Base-by-base conservation (phyloP, 1,140 invertebrate species). In the Armadillidium nasatum region DNA sequence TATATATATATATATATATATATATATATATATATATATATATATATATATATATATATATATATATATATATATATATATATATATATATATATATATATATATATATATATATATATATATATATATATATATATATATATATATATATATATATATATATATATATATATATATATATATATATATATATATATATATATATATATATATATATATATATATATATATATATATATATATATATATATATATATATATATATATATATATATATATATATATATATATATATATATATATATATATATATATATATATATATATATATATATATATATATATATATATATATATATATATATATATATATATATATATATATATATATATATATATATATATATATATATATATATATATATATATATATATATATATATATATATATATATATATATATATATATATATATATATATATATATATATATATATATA, bases 51-150 rank as follows among this genome's bases (percentile, higher is more conserved):
- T 60, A 19, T 60, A 60, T 60, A 60, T 60, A 60, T n/a, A n/a
- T 60, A 60, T 60, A 60, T 60, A 60, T 60, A 60, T n/a, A n/a
- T 15, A 15, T 60, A 60, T 60, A 60, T 60, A 60, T 60, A 60
- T 60, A 60, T 60, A 60, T 60, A 60, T 60, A 60, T 60, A 60
- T n/a, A n/a, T 60, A 60, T 60, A 60, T 60, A 60, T 60, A 60
- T 60, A 60, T 60, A 60, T 60, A 60, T 60, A 60, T n/a, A n/a
- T n/a, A n/a, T 60, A 60, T 60, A 60, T 60, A 60, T 60, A 60
- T 60, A 60, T 60, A 60, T 60, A 60, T 60, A 60, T 4, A 60
- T 60, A 60, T 60, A 60, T 60, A 60, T 60, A 3, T 4, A 19
- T 60, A 15, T 60, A 60, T n/a, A n/a, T 15, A 60, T 15, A 19